Evolutionary conservation across 2,888 invertebrate species (phyloP), one percentile per base, ranked within the genome.

Genomic region (Vannuccia rotundouncinata): DNA sequence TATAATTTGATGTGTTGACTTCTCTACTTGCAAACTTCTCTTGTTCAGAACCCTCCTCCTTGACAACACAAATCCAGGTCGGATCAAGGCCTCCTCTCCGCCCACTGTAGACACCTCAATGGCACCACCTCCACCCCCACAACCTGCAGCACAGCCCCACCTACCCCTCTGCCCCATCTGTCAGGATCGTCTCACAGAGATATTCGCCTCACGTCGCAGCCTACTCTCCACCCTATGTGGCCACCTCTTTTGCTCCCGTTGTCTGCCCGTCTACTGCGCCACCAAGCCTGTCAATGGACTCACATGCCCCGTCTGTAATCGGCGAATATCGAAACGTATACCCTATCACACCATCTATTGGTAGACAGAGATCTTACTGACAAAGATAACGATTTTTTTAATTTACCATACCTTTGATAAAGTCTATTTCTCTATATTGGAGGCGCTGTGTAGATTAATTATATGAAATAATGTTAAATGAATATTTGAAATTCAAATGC

Each of bases 251-350:
- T 66, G 66, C 22, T 66, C 66, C 2, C 66, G 66, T 2, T 66
- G 66, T 66, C 66, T 66, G 10, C 66, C 66, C 10, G 25, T 66
- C 5, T 66, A 13, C 66, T 66, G 66, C 25, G 13, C 66, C 22
- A 66, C 66, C 22, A 66, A 66, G 25, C 66, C 66, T 5, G 66
- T 66, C 66, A 66, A 66, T 22, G 66, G 66, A n/a, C 66, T 66
- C 66, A 66, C 2, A 5, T 66, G 66, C 22, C 66, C 66, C 22
- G 66, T 66, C 5, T 66, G 66, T 22, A 66, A 27, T 66, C 66
- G 25, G 22, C 66, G 66, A 22, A 66, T 66, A 5, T 66, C 66
- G 2, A 66, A 66, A 66, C 66, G 66, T 2, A 2, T 66, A 5
- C 66, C 66, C 2, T 66, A 66, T 66, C 66, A 66, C 22, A 17